Base-by-base conservation (phyloP, 2,113 vertebrate genomes). In the Sylvicapra grimmia region DNA sequence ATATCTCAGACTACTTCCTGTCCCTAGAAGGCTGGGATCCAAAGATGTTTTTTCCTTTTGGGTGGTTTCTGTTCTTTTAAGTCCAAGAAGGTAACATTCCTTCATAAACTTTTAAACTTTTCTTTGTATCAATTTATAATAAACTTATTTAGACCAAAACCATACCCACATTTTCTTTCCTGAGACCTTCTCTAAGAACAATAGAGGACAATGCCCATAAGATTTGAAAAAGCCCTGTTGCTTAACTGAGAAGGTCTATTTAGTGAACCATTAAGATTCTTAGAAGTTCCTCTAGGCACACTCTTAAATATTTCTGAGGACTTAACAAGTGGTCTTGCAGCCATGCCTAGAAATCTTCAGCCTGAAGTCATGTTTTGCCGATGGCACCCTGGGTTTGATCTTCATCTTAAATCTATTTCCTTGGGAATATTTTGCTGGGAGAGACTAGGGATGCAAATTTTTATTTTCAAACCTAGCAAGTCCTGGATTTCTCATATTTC, bases 381-480 rank as follows among this genome's bases (percentile, higher is more conserved):
- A 29, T 65, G 25, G n/a, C 10, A 47, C 21, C 31, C 27, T 93
- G 21, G 49, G 58, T 72, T 84, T 97, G 33, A 68, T 82, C 59
- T 97, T 53, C 95, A 33, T 40, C 29, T 75, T 85, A 47, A 92
- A 95, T 44, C 18, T 79, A 72, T 82, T 92, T 95, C 36, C 49
- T 89, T 96, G 89, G 49, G 19, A 82, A 59, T 86, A 61, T 65
- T 75, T 59, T 94, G 33, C 27, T 86, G 44, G 47, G 40, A 95
- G 51, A 94, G 9, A 88, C 18, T 51, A 23, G 13, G 14, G 13
- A 80, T 80, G 25, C 56, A 15, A 80, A 59, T 58, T 96, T 91
- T 94, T 65, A 51, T 77, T 96, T 96, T 96, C 65, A 96, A 96
- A 94, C 9, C 29, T 94, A 63, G 27, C 5, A 68, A 95, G 4